These are phyloP conservation scores for Nothocercus julius DNA, from an alignment of 2,113 vertebrate genomes.

Conservation along the genomic window DNA sequence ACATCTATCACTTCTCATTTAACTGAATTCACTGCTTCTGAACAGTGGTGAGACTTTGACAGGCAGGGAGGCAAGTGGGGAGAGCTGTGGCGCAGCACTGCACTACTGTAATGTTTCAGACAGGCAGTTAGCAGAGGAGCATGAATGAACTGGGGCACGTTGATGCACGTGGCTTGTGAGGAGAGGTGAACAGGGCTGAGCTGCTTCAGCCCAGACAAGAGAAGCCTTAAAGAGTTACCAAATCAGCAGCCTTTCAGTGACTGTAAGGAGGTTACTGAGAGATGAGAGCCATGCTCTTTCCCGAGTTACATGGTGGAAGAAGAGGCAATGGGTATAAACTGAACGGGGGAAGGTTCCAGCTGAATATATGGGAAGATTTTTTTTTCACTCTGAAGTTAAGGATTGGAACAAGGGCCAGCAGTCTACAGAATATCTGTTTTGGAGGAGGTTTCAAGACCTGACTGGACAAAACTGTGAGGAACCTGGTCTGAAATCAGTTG, in stretches of 20 bases:
- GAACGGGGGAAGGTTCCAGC: not conserved
- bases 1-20: not conserved
- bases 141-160: not conserved
- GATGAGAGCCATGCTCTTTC: not conserved
- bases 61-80: not conserved
- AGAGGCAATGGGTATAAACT: not conserved
- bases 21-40: not conserved
- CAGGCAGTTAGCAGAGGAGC: accelerated
- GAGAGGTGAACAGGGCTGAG: not conserved
- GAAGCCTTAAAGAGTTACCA: not conserved
- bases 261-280: not conserved
- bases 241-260: not conserved
- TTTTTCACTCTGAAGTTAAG: not conserved
- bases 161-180: accelerated
- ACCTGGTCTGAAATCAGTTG: not conserved
- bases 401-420: not conserved
- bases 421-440: not conserved
- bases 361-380: not conserved
- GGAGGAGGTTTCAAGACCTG: not conserved
- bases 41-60: not conserved
- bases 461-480: not conserved
- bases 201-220: not conserved
- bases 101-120: not conserved
- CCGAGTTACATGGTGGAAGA: not conserved
- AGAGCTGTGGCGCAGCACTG: accelerated